Evolutionary conservation across 2,797 vertebrate species (phyloP).

Genomic region (Adrianichthys oophorus): DNA sequence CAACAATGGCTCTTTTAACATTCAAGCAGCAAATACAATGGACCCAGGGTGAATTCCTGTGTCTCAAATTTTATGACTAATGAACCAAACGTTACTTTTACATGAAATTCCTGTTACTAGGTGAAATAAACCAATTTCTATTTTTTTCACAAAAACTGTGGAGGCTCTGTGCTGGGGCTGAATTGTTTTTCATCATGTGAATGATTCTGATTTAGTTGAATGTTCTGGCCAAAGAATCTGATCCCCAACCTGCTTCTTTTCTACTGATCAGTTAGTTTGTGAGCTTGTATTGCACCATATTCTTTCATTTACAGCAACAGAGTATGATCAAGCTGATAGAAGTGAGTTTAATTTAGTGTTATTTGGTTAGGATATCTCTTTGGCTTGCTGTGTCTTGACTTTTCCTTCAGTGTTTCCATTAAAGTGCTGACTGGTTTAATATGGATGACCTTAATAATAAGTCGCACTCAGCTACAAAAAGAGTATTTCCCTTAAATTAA

Average conservation of each 20-base stretch:
- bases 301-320: too few species aligned
- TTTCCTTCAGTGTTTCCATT: slow-evolving; percentile 29
- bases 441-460: slow-evolving; percentile 52
- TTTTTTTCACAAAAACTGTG: slow-evolving; percentile 45
- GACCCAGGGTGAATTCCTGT: slow-evolving; percentile 37
- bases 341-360: too few species aligned
- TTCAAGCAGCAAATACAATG: slow-evolving; percentile 48
- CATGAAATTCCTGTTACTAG: slow-evolving; percentile 35
- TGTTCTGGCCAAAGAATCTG: too few species aligned
- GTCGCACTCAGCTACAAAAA: slow-evolving; percentile 67
- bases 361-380: too few species aligned
- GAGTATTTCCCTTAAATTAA: slow-evolving; percentile 52
- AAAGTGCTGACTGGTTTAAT: slow-evolving; percentile 65
- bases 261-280: too few species aligned
- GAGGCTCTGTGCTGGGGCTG: too few species aligned
- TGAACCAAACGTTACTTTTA: slow-evolving; percentile 44
- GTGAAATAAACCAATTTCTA: slow-evolving; percentile 7
- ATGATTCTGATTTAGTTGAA: too few species aligned
- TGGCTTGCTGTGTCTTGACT: slow-evolving; percentile 49
- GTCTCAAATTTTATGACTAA: slow-evolving; percentile 55
- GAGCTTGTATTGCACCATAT: too few species aligned
- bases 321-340: too few species aligned
- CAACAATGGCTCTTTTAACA: slow-evolving; percentile 34
- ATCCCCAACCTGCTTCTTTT: too few species aligned
- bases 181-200: too few species aligned